Base-by-base conservation (phyloP, 2,113 vertebrate species). In the Callospermophilus lateralis region DNA sequence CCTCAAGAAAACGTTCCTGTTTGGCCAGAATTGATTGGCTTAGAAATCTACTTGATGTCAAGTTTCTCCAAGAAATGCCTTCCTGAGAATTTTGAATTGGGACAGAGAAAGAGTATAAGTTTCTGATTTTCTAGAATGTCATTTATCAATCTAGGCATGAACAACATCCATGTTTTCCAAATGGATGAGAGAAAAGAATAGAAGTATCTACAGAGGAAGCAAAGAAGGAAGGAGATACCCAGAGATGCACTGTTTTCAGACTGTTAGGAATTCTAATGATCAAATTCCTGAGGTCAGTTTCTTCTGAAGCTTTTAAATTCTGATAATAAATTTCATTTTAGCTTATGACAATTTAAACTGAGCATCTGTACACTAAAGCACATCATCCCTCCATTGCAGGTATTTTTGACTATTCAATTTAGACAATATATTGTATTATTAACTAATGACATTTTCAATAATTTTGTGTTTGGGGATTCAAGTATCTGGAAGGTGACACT, bases 1-100 rank as follows among this genome's bases (percentile, higher is more conserved):
- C 61, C 11, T 51, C n/a, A 65, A 65, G 68, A 91, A 4, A 85
- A 45, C 9, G 67, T 81, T 72, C 34, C 53, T 77, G 24, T 58
- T 74, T 84, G 22, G 13, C 6, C 45, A n/a, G 42, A 53, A 84
- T 42, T 17, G 30, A 63, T 78, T 87, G 39, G 19, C 39, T 92
- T 28, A 70, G 24, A 17, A 79, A 92, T 48, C 45, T 73, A 19
- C 24, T 73, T 67, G 73, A 30, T 61, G 15, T 83, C 55, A 96
- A 68, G 16, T 61, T 93, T 95, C 30, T 80, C 37, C 39, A 78
- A 78, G 20, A n/a, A 89, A 76, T 88, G 19, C 13, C n/a, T 87
- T 96, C n/a, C 39, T 34, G 17, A 45, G 42, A 97, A 90, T 77
- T 78, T 78, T 45, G 39, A 80, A 53, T 86, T 92, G 3, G 37